These are phyloP conservation scores for Miniopterus natalensis DNA, from an alignment of 2,113 vertebrate genomes.

Conservation along the genomic window DNA sequence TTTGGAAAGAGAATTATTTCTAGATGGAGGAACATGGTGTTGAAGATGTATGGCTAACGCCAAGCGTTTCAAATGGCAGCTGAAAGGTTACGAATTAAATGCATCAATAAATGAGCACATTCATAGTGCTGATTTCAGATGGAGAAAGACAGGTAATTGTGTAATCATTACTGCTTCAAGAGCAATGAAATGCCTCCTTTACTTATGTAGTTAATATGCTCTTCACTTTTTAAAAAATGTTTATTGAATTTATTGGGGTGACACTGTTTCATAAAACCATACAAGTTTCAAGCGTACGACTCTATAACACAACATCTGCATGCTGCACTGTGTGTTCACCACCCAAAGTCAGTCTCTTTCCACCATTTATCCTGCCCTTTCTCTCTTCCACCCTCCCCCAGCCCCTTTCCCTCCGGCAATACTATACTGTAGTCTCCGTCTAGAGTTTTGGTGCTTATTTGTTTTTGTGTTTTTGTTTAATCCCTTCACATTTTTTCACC, in stretches of 20 bases:
- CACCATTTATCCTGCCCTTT: neutral
- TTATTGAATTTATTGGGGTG: neutral
- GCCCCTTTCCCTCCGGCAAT: neutral
- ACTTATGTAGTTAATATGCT: conserved; percentile 28
- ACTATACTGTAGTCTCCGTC: neutral
- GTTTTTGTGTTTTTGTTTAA: neutral
- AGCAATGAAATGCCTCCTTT: neutral
- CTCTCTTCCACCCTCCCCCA: neutral
- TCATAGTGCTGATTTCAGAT: neutral
- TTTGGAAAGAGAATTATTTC: conserved; percentile 53
- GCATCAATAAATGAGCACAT: neutral
- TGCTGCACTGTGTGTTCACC: neutral
- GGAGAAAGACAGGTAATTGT: neutral
- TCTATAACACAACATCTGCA: neutral
- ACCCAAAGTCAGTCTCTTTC: neutral
- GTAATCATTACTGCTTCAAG: neutral
- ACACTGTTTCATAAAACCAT: neutral
- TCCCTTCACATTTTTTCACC: neutral
- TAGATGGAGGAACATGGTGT: neutral
- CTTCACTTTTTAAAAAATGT: neutral
- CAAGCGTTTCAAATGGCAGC: neutral
- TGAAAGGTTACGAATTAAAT: neutral
- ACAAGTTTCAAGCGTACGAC: neutral
- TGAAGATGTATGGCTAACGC: neutral
- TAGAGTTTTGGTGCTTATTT: neutral